Base-by-base conservation (phyloP, 2,113 vertebrate genomes). In the Eidolon helvum region DNA sequence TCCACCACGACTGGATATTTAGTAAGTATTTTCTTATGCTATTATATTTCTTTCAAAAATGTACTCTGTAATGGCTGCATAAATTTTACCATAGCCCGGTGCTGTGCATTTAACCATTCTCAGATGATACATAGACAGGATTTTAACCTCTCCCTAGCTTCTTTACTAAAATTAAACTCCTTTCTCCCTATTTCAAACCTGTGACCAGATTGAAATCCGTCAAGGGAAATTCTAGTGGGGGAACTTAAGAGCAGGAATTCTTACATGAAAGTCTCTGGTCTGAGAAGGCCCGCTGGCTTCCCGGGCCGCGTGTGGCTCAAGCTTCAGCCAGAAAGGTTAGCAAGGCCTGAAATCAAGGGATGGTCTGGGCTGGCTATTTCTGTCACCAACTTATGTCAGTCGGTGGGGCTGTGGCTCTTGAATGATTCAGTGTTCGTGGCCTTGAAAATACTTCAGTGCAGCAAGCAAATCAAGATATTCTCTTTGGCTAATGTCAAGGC, bases 121-220 rank as follows among this genome's bases (percentile, higher is more conserved):
- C 80, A 40, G 59, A 53, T 72, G 66, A 94, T 12, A 35, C 0
- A 10, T 18, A 77, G 71, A 93, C 35, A 87, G 55, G 43, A 43
- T 79, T 96, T 94, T 63, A 57, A 83, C 89, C 8, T 94, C 50
- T 82, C 43, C 33, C 55, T 69, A 43, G 50, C 65, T 85, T 69
- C 40, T 75, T 78, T 72, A 87, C 63, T 87, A 69, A 86, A 96
- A 85, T 91, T 83, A 94, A 92, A 71, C 38, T 79, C 45, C 79
- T 69, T 40, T 10, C 35, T 92, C 87, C 43, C 83, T 87, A 33
- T 87, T 63, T 40, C 63, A 94, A 78, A 83, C 24, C 19, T 26
- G 38, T 7, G 43, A 78, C 28, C 33, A 71, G 85, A 77, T 38
- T 57, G 55, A 83, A 74, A 72, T 38, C 87, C 79, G 33, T 40